These are phyloP conservation scores for rabbit (Oryctolagus cuniculus) DNA, from an alignment of 2,113 vertebrate species.

Conservation along the genomic window DNA sequence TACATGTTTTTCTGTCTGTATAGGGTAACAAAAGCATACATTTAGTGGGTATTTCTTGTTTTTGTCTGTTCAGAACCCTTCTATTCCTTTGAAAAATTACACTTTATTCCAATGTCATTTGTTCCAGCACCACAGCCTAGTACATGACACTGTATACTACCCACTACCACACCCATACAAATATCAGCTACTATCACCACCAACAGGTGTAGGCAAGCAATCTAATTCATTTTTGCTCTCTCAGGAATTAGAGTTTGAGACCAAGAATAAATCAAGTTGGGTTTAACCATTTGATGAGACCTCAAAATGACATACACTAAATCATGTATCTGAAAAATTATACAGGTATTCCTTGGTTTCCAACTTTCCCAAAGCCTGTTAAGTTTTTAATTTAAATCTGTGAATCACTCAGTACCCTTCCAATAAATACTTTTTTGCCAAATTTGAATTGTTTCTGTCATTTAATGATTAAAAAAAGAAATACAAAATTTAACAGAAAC, in stretches of 20 bases:
- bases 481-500: slow-evolving; percentile 53
- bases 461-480: slow-evolving; percentile 36
- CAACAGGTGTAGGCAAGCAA: neutral
- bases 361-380: slow-evolving; percentile 13
- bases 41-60: neutral
- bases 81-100: neutral
- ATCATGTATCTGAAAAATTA: neutral
- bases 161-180: neutral
- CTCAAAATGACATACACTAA: neutral
- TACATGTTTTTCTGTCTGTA: neutral
- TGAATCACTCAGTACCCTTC: neutral
- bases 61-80: slow-evolving; percentile 35
- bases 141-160: neutral
- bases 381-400: slow-evolving; percentile 38
- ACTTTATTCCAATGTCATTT: neutral
- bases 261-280: neutral
- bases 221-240: neutral
- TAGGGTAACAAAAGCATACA: slow-evolving; percentile 14
- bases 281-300: neutral
- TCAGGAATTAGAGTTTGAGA: neutral
- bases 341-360: slow-evolving; percentile 39
- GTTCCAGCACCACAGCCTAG: neutral
- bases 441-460: slow-evolving; percentile 1
- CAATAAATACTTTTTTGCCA: slow-evolving; percentile 20
- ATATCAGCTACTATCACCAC: neutral